Conservation (phyloP, 53 echinoderm and acorn worm genomes). For the Patiria pectinifera region DNA sequence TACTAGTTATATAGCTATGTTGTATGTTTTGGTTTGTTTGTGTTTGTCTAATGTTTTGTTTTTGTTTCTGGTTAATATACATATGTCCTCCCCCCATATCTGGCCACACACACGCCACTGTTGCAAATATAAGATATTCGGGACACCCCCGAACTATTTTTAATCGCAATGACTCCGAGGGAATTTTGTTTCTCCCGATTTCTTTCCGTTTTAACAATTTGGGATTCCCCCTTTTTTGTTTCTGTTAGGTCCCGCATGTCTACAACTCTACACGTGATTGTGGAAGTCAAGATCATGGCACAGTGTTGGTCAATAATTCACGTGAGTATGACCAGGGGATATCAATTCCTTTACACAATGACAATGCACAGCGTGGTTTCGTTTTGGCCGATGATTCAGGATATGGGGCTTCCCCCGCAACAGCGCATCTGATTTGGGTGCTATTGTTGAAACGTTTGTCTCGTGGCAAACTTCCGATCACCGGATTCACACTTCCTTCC, state of each 20-base stretch:
- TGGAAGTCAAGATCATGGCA: background rate
- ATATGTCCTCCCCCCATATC: too few species aligned
- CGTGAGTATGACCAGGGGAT: background rate
- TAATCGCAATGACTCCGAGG: background rate
- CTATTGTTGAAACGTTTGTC: background rate
- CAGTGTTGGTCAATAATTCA: background rate
- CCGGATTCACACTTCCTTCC: slow-evolving; percentile 6
- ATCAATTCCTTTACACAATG: too few species aligned
- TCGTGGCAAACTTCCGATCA: background rate
- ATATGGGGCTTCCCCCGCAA: background rate
- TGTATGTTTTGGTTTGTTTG: too few species aligned
- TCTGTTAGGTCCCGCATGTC: background rate
- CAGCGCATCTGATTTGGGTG: background rate
- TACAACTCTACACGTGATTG: too few species aligned
- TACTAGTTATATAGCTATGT: too few species aligned
- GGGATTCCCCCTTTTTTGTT: background rate
- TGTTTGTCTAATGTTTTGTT: too few species aligned
- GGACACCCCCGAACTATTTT: background rate
- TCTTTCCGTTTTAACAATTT: background rate
- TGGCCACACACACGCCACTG: too few species aligned
- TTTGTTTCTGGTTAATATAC: too few species aligned
- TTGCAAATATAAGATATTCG: background rate
- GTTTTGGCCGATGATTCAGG: too few species aligned
- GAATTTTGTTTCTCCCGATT: background rate
- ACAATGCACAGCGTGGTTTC: too few species aligned